These are phyloP conservation scores for Nebria ingens DNA, from an alignment of 1,140 invertebrate species.

Conservation along the genomic window DNA sequence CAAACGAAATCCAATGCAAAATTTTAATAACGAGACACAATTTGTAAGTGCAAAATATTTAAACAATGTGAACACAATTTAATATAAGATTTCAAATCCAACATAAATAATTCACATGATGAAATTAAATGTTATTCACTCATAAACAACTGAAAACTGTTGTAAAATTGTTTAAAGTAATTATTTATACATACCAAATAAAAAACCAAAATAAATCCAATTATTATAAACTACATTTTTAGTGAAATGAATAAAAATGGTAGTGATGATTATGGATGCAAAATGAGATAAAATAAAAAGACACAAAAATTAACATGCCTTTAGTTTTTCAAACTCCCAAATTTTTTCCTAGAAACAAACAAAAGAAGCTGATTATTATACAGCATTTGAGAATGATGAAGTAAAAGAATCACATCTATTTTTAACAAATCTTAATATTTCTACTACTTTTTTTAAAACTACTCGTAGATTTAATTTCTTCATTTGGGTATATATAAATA, in stretches of 20 bases:
- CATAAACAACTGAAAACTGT: too few species aligned
- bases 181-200: slow-evolving; percentile 16
- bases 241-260: slow-evolving; percentile 11
- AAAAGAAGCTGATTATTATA: slow-evolving; percentile 24
- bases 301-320: slow-evolving; percentile 45
- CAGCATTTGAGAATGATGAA: neutral
- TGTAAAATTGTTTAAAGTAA: too few species aligned
- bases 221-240: too few species aligned
- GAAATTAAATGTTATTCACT: too few species aligned
- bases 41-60: too few species aligned
- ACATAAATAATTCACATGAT: too few species aligned
- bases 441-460: slow-evolving; percentile 11
- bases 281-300: slow-evolving; percentile 21
- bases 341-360: slow-evolving; percentile 47
- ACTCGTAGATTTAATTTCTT: too few species aligned
- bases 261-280: slow-evolving; percentile 9
- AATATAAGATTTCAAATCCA: too few species aligned
- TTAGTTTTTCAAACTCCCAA: slow-evolving; percentile 46
- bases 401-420: neutral
- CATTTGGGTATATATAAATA: too few species aligned
- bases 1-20: too few species aligned
- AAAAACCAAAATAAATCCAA: slow-evolving; percentile 12
- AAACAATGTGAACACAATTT: slow-evolving; percentile 21
- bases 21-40: too few species aligned
- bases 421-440: neutral